Base-by-base conservation (phyloP, 2,113 vertebrate species). In the Scortum barcoo region DNA sequence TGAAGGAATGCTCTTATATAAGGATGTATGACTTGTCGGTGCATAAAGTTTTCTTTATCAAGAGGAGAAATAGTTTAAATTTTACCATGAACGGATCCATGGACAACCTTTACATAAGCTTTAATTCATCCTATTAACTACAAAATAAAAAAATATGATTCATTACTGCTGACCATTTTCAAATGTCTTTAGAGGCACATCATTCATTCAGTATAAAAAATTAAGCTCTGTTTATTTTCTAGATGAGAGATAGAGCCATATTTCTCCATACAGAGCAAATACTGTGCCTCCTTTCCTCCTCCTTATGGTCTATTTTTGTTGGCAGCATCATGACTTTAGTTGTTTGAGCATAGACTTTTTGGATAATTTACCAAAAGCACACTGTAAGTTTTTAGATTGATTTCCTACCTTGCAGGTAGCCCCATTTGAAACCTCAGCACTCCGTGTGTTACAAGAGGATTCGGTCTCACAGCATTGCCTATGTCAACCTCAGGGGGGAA, bases 271-370 rank as follows among this genome's bases (percentile, higher is more conserved):
- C 30, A 73, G 71, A 78, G 10, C 26, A 78, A 68, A 76, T 61
- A 54, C n/a, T 67, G 28, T n/a, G 56, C 61, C 46, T 79, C 16
- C 44, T 60, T 58, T 72, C 74, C 53, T 83, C 24, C n/a, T 70
- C 28, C 66, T 61, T 42, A 28, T 38, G 51, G 44, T 72, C 42
- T 75, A 33, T 82, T 85, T 74, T 71, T 74, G 22, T 78, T 76
- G 77, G 72, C 77, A 74, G 51, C 40, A 14, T 40, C 5, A 16
- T 22, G n/a, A 85, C 61, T 80, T 60, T 65, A 20, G 22, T 28
- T 83, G 48, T 83, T 72, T 58, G 36, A 80, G 83, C 48, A 46
- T 53, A 76, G 62, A 63, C 61, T 36, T 77, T 62, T 44, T 53
- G 46, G 68, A 71, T 74, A 17, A 63, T 83, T 76, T 78, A 78